Evolutionary conservation across 2,797 vertebrate species (phyloP), one percentile per base, ranked within the genome.

Genomic region (Brachyalestes nurse): DNA sequence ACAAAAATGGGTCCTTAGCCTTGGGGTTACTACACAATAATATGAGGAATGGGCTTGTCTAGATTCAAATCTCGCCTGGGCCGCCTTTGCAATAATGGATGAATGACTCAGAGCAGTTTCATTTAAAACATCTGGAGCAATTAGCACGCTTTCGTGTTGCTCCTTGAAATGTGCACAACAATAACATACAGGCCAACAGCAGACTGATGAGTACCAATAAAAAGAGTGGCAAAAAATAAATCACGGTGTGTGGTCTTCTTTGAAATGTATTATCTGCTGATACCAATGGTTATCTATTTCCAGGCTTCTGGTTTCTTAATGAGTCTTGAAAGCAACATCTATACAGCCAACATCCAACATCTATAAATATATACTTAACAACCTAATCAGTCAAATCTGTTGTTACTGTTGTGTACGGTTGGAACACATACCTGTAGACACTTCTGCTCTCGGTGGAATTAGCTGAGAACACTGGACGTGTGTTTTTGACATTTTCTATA

Each of bases 1-100:
- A 85, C 70, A 72, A 78, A 80, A 60, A 72, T 23, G 25, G n/a
- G 45, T 40, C 49, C 19, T 57, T 57, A 51, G 70, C 77, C 49
- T 72, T 61, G 55, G 64, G 76, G 58, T 70, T 77, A 61, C 4
- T 45, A 45, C 62, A 67, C 12, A 13, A 21, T 17, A 34, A 1
- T 28, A 49, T 75, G 81, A 78, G 55, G 57, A 77, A 66, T 40
- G 42, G 47, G n/a, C 40, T 53, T 51, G 28, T 72, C 61, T n/a
- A 53, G 49, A 53, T 58, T 42, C 55, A 69, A 23, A 79, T 45
- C 69, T 58, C 0, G 1, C 34, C 34, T 14, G 17, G 34, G 28
- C 5, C 28, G 0, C 40, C 38, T 10, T 23, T 64, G 47, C 57
- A 62, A 58, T 25, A 79, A 72, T 23, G 16, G 34, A 72, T 49